These are phyloP conservation scores for Desmodus rotundus DNA, from an alignment of 2,113 vertebrate species.

Conservation along the genomic window DNA sequence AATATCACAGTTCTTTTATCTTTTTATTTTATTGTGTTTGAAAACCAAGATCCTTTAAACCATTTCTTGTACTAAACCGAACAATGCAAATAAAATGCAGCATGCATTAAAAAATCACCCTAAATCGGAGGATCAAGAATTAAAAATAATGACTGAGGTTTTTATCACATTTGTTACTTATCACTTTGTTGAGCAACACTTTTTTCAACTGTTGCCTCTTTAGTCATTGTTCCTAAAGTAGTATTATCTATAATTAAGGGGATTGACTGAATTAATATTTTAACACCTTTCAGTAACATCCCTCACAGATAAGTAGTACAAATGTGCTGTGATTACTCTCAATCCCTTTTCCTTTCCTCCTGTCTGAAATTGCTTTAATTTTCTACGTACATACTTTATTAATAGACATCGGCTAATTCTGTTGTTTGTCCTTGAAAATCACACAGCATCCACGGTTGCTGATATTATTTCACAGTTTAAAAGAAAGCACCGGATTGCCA, in stretches of 20 bases:
- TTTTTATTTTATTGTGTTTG: not conserved
- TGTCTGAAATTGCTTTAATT: constrained; percentile 1
- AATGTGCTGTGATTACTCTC: not conserved
- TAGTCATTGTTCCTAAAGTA: constrained; percentile 12
- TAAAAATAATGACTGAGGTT: not conserved
- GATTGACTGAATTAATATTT: not conserved
- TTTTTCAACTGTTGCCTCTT: constrained; percentile 28
- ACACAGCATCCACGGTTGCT: not conserved
- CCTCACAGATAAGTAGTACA: not conserved
- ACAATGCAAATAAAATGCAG: not conserved
- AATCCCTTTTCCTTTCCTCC: not conserved
- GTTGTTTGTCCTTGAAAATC: not conserved
- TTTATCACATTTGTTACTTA: not conserved
- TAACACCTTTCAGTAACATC: not conserved
- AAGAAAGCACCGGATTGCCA: not conserved
- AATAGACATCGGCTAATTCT: not conserved
- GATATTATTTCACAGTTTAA: not conserved
- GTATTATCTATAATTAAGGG: constrained; percentile 4
- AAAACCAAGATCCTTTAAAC: not conserved
- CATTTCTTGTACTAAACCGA: not conserved
- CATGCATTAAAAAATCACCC: not conserved
- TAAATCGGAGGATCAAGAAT: not conserved
- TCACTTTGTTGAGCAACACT: not conserved
- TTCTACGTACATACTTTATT: not conserved
- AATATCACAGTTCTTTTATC: not conserved